Percentiles rank a stretch among this genome's conserved stretches.
phyloP scores from a whole-genome alignment of 2,888 invertebrate genomes.

The Drosophila pseudotalamancana region DNA sequence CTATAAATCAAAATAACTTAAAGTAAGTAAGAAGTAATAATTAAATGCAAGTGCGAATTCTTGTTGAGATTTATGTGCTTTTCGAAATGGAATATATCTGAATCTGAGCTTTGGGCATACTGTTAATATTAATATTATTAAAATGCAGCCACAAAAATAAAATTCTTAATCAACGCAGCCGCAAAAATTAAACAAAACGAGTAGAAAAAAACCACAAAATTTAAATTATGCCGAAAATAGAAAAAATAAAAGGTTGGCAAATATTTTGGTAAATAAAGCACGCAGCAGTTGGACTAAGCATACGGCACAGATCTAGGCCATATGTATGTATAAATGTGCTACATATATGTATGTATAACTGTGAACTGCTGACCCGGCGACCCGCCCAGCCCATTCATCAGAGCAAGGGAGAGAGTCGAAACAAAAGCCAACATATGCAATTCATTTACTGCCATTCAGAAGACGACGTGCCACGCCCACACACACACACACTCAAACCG shows the following conservation, averaged over 20 bases:
- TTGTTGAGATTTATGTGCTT: background rate
- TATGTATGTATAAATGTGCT: background rate
- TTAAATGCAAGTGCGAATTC: background rate
- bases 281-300: conserved; percentile 20
- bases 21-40: too few relatives aligned
- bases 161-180: conserved; percentile 23
- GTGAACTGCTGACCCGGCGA: conserved; percentile 35
- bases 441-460: conserved; percentile 71
- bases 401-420: conserved; percentile 23
- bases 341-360: background rate
- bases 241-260: conserved; percentile 15
- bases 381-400: conserved; percentile 51
- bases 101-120: background rate
- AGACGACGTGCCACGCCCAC: conserved; percentile 40
- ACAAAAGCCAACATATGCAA: conserved; percentile 74
- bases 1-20: too few relatives aligned
- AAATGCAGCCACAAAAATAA: conserved; percentile 5
- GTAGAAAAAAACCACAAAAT: background rate
- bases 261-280: conserved; percentile 25
- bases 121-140: background rate
- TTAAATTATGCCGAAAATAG: background rate
- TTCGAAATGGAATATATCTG: background rate
- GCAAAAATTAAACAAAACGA: conserved; percentile 9
- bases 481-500: conserved; percentile 3
- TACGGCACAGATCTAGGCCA: conserved; percentile 44